Evolutionary conservation across 64 coral and sea anemone genomes (phyloP).

Genomic region (Actinia tenebrosa): DNA sequence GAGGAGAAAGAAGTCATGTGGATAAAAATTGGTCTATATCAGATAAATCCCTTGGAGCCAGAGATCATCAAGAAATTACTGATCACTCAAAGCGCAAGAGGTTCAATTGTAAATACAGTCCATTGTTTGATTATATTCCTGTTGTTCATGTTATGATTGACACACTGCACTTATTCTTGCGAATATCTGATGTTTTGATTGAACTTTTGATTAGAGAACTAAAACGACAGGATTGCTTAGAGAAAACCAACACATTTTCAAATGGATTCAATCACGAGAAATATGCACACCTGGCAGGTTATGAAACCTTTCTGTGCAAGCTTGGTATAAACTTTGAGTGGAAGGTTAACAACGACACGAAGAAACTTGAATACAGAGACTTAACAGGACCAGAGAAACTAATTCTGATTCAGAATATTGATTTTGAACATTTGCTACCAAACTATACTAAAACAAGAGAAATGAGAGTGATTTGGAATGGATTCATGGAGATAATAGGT

Average conservation of each 20-base stretch:
- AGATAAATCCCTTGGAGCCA: no score
- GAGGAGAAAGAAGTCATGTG: neutral
- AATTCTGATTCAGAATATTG: neutral
- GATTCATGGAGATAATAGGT: no score
- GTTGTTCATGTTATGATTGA: slow-evolving; percentile 52
- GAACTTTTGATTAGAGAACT: slow-evolving; percentile 39
- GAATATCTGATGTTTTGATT: slow-evolving; percentile 54
- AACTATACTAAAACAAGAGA: no score
- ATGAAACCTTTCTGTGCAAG: no score
- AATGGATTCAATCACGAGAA: slow-evolving; percentile 23
- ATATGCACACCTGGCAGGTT: no score
- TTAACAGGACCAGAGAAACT: slow-evolving; percentile 40
- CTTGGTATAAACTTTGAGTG: slow-evolving; percentile 31
- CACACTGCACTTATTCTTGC: slow-evolving; percentile 23
- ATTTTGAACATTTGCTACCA: no score
- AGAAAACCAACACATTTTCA: slow-evolving; percentile 21
- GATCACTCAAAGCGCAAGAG: no score
- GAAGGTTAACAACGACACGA: neutral
- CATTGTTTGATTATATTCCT: slow-evolving; percentile 35
- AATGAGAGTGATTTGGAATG: no score
- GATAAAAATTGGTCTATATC: no score
- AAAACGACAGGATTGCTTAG: slow-evolving; percentile 14
- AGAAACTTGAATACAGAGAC: slow-evolving; percentile 27
- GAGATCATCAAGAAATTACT: no score
- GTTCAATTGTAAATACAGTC: no score